Evolutionary conservation across 37 sponge, comb jelly and placozoan species (phyloP).

Genomic region (Eunapius fragilis): DNA sequence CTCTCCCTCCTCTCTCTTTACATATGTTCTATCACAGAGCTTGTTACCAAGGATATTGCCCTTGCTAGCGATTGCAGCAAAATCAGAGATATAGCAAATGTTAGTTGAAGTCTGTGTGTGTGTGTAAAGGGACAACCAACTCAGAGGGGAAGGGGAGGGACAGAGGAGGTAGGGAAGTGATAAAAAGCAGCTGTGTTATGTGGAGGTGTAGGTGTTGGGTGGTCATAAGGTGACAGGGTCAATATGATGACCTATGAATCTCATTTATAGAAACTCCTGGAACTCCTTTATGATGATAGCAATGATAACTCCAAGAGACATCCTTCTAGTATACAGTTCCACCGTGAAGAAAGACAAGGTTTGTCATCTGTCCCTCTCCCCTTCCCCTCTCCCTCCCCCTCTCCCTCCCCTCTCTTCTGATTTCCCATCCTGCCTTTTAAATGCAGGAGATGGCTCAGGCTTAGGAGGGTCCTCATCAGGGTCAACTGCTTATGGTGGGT

Average conservation of each 20-base stretch:
- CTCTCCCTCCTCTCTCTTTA: too few relatives aligned
- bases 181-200: not conserved
- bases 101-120: not conserved
- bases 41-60: conserved; percentile 28
- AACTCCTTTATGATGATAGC: conserved; percentile 60
- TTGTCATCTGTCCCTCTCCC: too few relatives aligned
- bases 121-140: conserved; percentile 1
- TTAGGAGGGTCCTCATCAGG: too few relatives aligned
- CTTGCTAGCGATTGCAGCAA: conserved; percentile 69
- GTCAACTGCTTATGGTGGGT: too few relatives aligned
- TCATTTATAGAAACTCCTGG: conserved; percentile 65
- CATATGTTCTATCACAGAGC: too few relatives aligned
- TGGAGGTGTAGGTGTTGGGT: not conserved
- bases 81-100: conserved; percentile 74
- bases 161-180: not conserved
- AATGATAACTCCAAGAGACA: not conserved
- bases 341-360: too few relatives aligned
- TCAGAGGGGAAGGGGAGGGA: not conserved
- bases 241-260: not conserved
- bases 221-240: not conserved
- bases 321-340: too few relatives aligned
- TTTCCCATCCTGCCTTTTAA: too few relatives aligned
- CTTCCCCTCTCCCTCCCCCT: too few relatives aligned
- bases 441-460: too few relatives aligned
- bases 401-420: too few relatives aligned